Percentiles rank a stretch among this genome's conserved stretches.
Conservation (phyloP, 2,797 vertebrate species). For the Lepidocolaptes lacrymiger region DNA sequence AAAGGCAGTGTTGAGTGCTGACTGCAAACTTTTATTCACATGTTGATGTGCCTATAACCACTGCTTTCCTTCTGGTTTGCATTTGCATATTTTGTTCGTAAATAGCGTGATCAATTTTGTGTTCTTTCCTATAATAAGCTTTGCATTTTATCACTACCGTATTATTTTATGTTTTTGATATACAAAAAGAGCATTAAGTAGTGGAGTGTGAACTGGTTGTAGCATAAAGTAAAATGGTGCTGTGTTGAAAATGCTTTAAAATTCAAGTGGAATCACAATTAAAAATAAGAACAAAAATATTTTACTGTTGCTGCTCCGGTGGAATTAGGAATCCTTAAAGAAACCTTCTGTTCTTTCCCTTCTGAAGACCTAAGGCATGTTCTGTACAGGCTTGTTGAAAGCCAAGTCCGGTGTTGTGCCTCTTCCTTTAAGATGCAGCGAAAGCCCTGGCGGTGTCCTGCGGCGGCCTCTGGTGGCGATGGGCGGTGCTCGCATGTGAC, state of each 20-base stretch:
- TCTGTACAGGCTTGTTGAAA: accelerated
- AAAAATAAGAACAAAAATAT: not conserved
- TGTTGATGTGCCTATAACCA: accelerated
- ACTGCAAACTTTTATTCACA: accelerated
- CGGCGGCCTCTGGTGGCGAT: not conserved
- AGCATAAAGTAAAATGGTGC: not conserved
- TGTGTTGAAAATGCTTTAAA: not conserved
- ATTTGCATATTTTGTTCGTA: not conserved
- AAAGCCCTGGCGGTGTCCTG: not conserved
- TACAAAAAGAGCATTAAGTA: not conserved
- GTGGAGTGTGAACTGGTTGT: not conserved
- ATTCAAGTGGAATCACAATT: not conserved
- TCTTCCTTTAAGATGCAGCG: not conserved
- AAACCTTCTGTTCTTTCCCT: not conserved
- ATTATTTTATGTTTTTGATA: not conserved
- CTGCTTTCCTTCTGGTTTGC: not conserved
- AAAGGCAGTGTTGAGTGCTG: not conserved
- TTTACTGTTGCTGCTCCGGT: accelerated
- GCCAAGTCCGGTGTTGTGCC: accelerated
- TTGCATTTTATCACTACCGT: not conserved
- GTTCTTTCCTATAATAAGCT: not conserved
- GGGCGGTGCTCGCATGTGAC: not conserved
- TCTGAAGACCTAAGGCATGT: not conserved
- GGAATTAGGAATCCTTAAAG: not conserved
- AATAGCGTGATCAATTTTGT: not conserved